Evolutionary conservation across 1,140 invertebrate genomes (phyloP).

Genomic region (roundworm (Caenorhabditis elegans)): WBcel235 BX284603.4:6280001-6280500

Average conservation of each 20-base stretch:
- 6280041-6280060: slow-evolving; percentile 25
- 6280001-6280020: neutral
- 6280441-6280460: neutral
- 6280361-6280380: neutral
- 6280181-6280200: neutral
- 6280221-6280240: neutral
- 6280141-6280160: neutral
- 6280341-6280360: neutral
- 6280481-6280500: slow-evolving; percentile 21
- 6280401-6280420: neutral
- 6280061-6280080: slow-evolving; percentile 11
- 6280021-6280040: slow-evolving; percentile 6
- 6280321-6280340: neutral
- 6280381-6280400: neutral
- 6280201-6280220: neutral
- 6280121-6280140: neutral
- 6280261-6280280: neutral
- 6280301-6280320: neutral
- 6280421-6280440: neutral
- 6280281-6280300: neutral
- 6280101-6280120: neutral
- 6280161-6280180: neutral
- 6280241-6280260: neutral
- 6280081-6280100: neutral
- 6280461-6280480: slow-evolving; percentile 7